Evolutionary conservation across 2,113 vertebrate species (phyloP), one percentile per base, ranked within the genome.

Genomic region (Sialia sialis): DNA sequence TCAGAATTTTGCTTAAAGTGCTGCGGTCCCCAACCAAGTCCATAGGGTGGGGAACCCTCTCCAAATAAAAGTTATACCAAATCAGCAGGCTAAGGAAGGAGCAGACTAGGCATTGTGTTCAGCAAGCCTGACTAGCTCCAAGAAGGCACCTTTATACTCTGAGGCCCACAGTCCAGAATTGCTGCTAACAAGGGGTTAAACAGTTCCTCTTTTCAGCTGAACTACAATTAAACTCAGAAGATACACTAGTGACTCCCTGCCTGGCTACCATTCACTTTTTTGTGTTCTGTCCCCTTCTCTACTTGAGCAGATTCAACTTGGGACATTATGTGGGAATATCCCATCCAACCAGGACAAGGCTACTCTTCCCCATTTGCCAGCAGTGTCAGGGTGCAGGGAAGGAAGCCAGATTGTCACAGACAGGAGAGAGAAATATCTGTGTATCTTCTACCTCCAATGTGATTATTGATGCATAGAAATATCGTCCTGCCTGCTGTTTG

Each of bases 401-500:
- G 34, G 41, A 73, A 27, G 22, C 6, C 54, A 27, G 36, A 46
- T 41, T 25, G 4, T 32, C 26, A 30, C 41, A 23, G 26, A 11
- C 25, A 52, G 16, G 49, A 77, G 6, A 76, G 10, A 6, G 16
- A 34, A 73, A 74, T 46, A 14, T 18, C 43, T 54, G 29, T 7
- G 12, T 34, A 32, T 14, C 15, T 64, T 54, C 22, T 29, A 46
- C 20, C 51, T 84, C 12, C 0, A 6, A 1, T 0, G 1, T 51
- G 29, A 29, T 86, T 39, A 30, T 29, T 51, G 38, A 44, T 83
- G 22, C 8, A 2, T 36, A 62, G 55, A 66, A 92, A 48, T 26
- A n/a, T 38, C 38, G 27, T 73, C 55, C 34, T 85, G 36, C 20
- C 54, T 66, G 48, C 56, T 77, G 8, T 56, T 70, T 1, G 4